phyloP scores from a whole-genome alignment of 2,113 vertebrate species.

The Litocranius walleri region DNA sequence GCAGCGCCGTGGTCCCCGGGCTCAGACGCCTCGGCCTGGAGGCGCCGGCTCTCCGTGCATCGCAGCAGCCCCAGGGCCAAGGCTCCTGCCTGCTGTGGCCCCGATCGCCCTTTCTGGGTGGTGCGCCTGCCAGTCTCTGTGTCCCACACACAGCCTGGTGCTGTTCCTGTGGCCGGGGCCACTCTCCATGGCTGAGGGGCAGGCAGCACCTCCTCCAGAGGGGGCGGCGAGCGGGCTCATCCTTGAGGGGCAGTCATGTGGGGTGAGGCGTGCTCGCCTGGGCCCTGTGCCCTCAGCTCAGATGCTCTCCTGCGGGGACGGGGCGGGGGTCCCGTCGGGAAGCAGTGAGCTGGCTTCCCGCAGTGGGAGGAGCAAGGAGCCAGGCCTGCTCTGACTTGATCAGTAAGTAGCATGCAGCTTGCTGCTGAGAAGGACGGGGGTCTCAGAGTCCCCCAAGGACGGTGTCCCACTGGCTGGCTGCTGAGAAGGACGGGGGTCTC shows the following conservation, averaged over 20 bases:
- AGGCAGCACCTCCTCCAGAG: neutral
- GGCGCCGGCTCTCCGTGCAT: accelerated
- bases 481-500: neutral
- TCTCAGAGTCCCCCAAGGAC: neutral
- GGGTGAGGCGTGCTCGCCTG: neutral
- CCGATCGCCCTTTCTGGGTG: neutral
- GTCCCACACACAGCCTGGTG: accelerated
- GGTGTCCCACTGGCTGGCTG: no score
- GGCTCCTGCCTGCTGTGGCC: accelerated
- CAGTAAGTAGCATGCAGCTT: neutral
- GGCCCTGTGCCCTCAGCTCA: neutral
- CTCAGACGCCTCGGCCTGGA: neutral
- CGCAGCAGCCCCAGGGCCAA: accelerated
- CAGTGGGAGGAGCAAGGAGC: neutral
- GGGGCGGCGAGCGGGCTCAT: neutral
- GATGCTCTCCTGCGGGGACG: accelerated
- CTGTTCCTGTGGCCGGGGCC: neutral
- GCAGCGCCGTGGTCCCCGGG: accelerated
- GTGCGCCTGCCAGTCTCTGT: neutral
- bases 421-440: neutral
- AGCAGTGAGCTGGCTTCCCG: no score
- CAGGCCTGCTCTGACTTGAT: neutral
- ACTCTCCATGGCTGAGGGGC: neutral
- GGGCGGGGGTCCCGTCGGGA: accelerated
- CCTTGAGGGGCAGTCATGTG: neutral